Evolutionary conservation across 2,797 vertebrate genomes (phyloP), one percentile per base, ranked within the genome.

Genomic region (Hoplostethus mediterraneus): DNA sequence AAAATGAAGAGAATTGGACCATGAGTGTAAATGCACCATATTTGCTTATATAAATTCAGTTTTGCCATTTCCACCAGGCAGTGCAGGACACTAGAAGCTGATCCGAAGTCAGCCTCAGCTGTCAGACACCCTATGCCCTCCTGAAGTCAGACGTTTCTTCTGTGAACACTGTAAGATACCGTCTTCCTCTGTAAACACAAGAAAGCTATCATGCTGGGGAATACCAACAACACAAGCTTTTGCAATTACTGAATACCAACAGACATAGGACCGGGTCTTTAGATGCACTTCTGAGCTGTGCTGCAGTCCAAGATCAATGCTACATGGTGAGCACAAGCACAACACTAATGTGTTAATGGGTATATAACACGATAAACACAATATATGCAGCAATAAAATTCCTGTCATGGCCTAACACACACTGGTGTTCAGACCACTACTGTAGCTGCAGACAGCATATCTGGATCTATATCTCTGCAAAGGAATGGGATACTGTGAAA

Each of bases 21-120:
- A 21, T 21, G 21, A 44, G 8, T 12, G 49, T 14, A 54, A 30
- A 49, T 45, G 21, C 68, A 47, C 48, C 48, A 63, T 21, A 59
- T 73, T 60, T 17, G 2, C 16, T 79, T 17, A 58, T 31, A n/a
- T 63, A n/a, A 42, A 30, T 10, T 42, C 12, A 14, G n/a, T 30
- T 56, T 36, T 60, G 40, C n/a, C 31, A 75, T 75, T 84, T 55
- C 14, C 40, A 65, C 5, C 30, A 61, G 64, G 6, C 53, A 52
- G 30, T 21, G 28, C n/a, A 38, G 10, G 57, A 68, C 9, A 30
- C 33, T 21, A 21, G 4, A 48, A 56, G 16, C 45, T n/a, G 51
- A 17, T 57, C 54, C 6, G n/a, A 36, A 48, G 44, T 33, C 38
- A 30, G 25, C 28, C 3, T 5, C 25, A 54, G 30, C 28, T 79